Evolutionary conservation across 2,888 invertebrate genomes (phyloP).

Genomic region (Eumerus sabulonum): DNA sequence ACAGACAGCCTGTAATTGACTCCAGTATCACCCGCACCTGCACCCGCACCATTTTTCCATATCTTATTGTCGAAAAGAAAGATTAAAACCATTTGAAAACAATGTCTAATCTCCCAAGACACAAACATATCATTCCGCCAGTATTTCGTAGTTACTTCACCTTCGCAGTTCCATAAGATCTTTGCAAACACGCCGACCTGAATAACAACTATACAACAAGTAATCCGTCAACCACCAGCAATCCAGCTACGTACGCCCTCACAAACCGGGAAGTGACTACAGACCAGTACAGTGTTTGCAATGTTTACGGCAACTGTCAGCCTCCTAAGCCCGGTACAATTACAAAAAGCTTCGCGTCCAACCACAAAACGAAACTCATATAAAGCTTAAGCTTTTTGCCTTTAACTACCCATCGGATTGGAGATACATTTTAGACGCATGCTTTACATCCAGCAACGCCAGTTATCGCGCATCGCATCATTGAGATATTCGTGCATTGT

Average conservation of each 20-base stretch:
- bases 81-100: not conserved
- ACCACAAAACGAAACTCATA: conserved; percentile 42
- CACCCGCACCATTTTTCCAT: conserved; percentile 1
- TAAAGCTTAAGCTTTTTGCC: conserved; percentile 46
- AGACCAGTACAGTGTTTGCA: conserved; percentile 39
- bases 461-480: conserved; percentile 45
- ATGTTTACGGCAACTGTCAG: conserved; percentile 51
- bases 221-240: too few species aligned
- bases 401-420: conserved; percentile 5
- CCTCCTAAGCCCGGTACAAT: conserved; percentile 42
- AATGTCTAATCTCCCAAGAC: conserved; percentile 27
- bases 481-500: conserved; percentile 40
- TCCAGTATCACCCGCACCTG: conserved; percentile 3
- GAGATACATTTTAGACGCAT: conserved; percentile 32
- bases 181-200: conserved; percentile 5
- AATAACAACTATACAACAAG: conserved; percentile 23
- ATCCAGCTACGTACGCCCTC: conserved; percentile 1
- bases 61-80: conserved; percentile 51
- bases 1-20: not conserved
- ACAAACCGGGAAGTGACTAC: conserved; percentile 37
- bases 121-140: conserved; percentile 17
- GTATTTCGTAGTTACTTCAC: conserved; percentile 26
- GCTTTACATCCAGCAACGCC: conserved; percentile 11
- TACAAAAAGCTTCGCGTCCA: conserved; percentile 42
- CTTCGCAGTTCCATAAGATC: conserved; percentile 35